Evolutionary conservation across 1,140 invertebrate species (phyloP), one percentile per base, ranked within the genome.

Genomic region (Hyphantria cunea): DNA sequence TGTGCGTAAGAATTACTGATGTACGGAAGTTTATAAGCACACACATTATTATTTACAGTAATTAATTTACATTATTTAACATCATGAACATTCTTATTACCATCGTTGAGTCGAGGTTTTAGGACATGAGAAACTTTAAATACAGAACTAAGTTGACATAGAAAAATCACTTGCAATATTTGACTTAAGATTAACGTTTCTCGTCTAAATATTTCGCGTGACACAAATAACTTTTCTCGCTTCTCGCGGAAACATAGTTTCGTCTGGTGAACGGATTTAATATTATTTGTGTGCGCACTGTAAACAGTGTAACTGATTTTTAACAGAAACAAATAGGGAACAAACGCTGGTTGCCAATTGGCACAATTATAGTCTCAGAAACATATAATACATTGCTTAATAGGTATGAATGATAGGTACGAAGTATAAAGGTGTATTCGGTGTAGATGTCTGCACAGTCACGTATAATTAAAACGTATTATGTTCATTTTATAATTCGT

Each of bases 321-420:
- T 48, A 31, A 58, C 32, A 58, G 45, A 10, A 39, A 48, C 55
- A 58, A 39, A 34, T 33, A 48, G 59, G 70, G 68, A 68, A 73
- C 70, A 62, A 66, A 62, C 52, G 62, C 13, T 63, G 68, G 68
- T 70, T 86, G 82, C 84, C 81, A 84, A 76, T 84, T 86, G 82
- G 84, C 80, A 84, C 75, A 60, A 68, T 59, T 49, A 60, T n/a
- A 48, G 52, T 13, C 14, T 53, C n/a, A n/a, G n/a, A n/a, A 14
- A 25, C 5, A 25, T 25, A 25, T 25, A 25, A 25, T 1, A 25
- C 5, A 25, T 32, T 49, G 52, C 60, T 72, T 64, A 64, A 66
- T 66, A 63, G 49, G 55, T 55, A 64, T 49, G 45, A 41, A 52
- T 51, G 34, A 63, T 66, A 63, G 49, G 55, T 55, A 64, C 44